Conservation (phyloP, 2,888 invertebrate species). For the Ophraella communa region DNA sequence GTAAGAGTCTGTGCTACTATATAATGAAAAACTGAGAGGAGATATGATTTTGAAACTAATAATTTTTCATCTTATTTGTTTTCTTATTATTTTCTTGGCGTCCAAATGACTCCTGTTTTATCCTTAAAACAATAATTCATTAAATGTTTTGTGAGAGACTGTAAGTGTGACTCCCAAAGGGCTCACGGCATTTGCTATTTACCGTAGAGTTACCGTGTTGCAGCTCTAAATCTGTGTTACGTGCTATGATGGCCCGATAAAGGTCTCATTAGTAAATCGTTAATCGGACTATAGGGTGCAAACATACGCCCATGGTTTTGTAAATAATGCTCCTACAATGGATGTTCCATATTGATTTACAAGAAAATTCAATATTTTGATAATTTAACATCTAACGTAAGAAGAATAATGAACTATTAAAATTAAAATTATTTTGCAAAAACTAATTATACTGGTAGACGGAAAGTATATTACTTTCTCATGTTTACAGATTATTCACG, state of each 20-base stretch:
- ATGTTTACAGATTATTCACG: too few relatives aligned
- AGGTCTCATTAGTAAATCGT: constrained; percentile 63
- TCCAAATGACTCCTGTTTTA: constrained; percentile 1
- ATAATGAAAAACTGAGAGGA: too few relatives aligned
- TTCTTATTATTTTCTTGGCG: not conserved
- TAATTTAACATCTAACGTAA: too few relatives aligned
- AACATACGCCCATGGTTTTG: constrained; percentile 43
- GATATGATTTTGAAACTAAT: too few relatives aligned
- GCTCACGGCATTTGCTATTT: constrained; percentile 49
- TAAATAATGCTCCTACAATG: constrained; percentile 40
- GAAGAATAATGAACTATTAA: too few relatives aligned
- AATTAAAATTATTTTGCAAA: too few relatives aligned
- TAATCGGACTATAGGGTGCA: constrained; percentile 57
- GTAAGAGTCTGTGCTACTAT: too few relatives aligned
- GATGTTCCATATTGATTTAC: constrained; percentile 3
- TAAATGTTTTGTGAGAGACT: constrained; percentile 26
- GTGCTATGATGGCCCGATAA: constrained; percentile 61
- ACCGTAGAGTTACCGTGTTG: constrained; percentile 55
- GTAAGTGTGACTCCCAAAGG: constrained; percentile 31
- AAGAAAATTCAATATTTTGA: constrained; percentile 3
- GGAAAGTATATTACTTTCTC: too few relatives aligned
- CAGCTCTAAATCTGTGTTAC: constrained; percentile 61
- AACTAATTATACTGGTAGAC: too few relatives aligned
- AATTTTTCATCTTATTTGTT: not conserved
- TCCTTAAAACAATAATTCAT: constrained; percentile 16